Evolutionary conservation across 2,888 invertebrate genomes (phyloP).

Genomic region (Taphrorychus bicolor): DNA sequence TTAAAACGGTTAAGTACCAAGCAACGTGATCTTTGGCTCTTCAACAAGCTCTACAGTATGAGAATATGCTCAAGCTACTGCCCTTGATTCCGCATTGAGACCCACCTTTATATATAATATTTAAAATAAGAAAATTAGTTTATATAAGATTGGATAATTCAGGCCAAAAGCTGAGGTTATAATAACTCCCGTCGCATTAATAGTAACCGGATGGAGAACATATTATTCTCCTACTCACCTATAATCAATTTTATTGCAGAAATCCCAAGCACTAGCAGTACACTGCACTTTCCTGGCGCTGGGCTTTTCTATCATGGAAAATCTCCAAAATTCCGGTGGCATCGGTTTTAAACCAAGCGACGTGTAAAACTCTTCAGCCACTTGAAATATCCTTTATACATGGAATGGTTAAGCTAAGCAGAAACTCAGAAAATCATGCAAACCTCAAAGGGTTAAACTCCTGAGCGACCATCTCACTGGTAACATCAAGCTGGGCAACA

Average conservation of each 20-base stretch:
- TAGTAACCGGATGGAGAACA: no score
- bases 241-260: slow-evolving; percentile 83
- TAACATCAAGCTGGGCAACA: slow-evolving; percentile 75
- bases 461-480: slow-evolving; percentile 77
- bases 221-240: no score
- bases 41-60: no score
- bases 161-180: no score
- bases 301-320: slow-evolving; percentile 80
- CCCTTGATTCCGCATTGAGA: no score
- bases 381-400: slow-evolving; percentile 74
- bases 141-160: no score
- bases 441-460: slow-evolving; percentile 77
- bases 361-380: slow-evolving; percentile 83
- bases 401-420: not conserved
- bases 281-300: slow-evolving; percentile 75
- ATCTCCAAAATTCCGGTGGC: slow-evolving; percentile 85
- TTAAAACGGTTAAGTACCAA: no score
- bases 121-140: no score
- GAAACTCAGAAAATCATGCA: not conserved
- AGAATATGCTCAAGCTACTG: no score
- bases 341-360: slow-evolving; percentile 81
- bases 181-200: no score
- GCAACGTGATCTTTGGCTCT: no score
- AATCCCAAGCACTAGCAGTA: slow-evolving; percentile 85
- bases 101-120: no score